Evolutionary conservation across 2,888 invertebrate genomes (phyloP), one percentile per base, ranked within the genome.

Genomic region (Leistus spinibarbis): DNA sequence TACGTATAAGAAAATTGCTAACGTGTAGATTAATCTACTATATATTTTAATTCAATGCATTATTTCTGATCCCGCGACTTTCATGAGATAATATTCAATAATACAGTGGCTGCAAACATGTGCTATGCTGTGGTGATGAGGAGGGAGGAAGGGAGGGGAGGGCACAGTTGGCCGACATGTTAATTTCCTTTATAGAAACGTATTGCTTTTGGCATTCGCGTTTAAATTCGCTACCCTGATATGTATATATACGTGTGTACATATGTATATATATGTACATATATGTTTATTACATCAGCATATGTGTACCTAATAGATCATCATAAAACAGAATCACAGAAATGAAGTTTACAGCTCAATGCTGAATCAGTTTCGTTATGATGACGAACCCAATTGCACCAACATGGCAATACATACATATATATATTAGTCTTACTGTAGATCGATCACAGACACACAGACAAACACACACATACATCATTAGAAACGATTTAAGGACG

Each of bases 151-250:
- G n/a, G n/a, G n/a, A 13, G 60, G 22, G 66, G 13, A 27, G 54
- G 53, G 7, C 23, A 19, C 17, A n/a, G 24, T n/a, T 27, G 40
- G 20, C 9, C 54, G 70, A 70, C 62, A 70, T 70, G 70, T 70
- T 70, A 70, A 70, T 70, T 70, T 70, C 70, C 70, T 70, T 70
- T 70, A 70, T 64, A 70, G 64, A 16, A 70, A 70, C 64, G 64
- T 70, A 70, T 64, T 70, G 53, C 69, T 57, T 54, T 60, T 22
- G 60, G 60, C 16, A 22, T 20, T 40, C 5, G 40, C 40, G 40
- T 40, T 40, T 40, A 7, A 40, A 40, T 13, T 40, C 40, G 40
- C 13, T 10, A 40, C 40, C 7, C 7, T 13, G 7, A 13, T 13
- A 40, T 40, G 40, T 40, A 40, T 7, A 24, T 7, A 40, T 5